Evolutionary conservation across 2,888 invertebrate species (phyloP), one percentile per base, ranked within the genome.

Genomic region (Cactoblastis cactorum): DNA sequence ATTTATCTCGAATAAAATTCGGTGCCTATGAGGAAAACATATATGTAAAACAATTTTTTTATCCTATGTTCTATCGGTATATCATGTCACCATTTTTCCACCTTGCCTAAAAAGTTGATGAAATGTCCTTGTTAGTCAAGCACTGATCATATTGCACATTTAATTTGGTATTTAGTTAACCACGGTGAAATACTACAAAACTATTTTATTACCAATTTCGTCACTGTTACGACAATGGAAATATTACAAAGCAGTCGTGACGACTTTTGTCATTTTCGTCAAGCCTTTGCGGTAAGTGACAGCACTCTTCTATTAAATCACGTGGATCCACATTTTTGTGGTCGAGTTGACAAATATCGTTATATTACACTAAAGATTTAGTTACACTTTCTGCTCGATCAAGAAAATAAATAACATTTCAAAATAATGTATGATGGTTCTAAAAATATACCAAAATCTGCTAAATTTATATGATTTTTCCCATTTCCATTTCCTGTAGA

Each of bases 161-260:
- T n/a, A n/a, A n/a, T n/a, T n/a, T n/a, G n/a, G n/a, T n/a, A n/a
- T n/a, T n/a, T n/a, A n/a, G n/a, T n/a, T n/a, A n/a, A n/a, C n/a
- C n/a, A n/a, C n/a, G n/a, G n/a, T n/a, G 8, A 37, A 17, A 15
- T 17, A 3, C n/a, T 33, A n/a, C 18, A 38, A 19, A 38, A 38
- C 11, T 18, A 11, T 18, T 28, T 43, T 28, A 15, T 22, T 34
- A 9, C n/a, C 19, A 35, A 19, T 48, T 48, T 55, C 49, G 45
- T 50, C 52, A 52, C 49, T 33, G 47, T 22, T 1, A 22, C 15
- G 28, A 48, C 50, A 54, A 50, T 54, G 53, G 64, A 65, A 68
- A 73, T 55, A 62, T 61, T 65, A 74, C 67, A 62, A 63, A 39
- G 19, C 9, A 19, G 15, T 82, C 81, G 80, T 82, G 83, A 80